phyloP scores from a whole-genome alignment of 2,888 invertebrate genomes.

The Scaptomyza cyrtandrae region DNA sequence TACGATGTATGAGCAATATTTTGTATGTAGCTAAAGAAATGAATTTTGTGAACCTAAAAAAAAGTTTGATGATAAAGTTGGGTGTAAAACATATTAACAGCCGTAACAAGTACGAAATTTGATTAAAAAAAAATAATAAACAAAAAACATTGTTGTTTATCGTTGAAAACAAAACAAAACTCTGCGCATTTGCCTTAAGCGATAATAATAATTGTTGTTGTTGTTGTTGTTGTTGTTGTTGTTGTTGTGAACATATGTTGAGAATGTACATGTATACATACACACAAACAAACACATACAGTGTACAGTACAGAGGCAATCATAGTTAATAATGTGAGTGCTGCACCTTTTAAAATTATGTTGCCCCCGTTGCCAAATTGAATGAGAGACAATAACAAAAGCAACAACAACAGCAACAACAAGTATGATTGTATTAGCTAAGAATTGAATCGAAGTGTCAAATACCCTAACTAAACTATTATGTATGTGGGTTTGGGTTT shows the following conservation, averaged over 20 bases:
- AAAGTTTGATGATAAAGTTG: too few relatives aligned
- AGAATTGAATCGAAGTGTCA: neutral
- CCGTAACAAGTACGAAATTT: neutral
- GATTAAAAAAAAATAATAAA: neutral
- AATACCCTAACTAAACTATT: too few relatives aligned
- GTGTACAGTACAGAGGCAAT: neutral
- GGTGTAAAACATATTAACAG: neutral
- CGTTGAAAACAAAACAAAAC: neutral
- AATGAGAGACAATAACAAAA: conserved; percentile 9
- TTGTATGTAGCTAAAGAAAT: neutral
- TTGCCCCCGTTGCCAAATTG: conserved; percentile 3
- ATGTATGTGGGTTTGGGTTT: too few relatives aligned
- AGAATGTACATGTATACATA: neutral
- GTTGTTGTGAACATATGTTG: neutral
- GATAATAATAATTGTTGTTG: too few relatives aligned
- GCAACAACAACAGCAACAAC: conserved; percentile 18
- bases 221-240: too few relatives aligned
- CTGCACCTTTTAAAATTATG: conserved; percentile 25
- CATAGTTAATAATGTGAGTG: neutral
- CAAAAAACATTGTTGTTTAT: neutral
- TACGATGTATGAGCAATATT: neutral
- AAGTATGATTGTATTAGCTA: neutral
- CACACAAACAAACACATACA: neutral
- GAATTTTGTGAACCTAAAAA: neutral
- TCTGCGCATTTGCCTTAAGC: neutral